Conservation (phyloP, 2,113 vertebrate species). For the Brachypteracias leptosomus region DNA sequence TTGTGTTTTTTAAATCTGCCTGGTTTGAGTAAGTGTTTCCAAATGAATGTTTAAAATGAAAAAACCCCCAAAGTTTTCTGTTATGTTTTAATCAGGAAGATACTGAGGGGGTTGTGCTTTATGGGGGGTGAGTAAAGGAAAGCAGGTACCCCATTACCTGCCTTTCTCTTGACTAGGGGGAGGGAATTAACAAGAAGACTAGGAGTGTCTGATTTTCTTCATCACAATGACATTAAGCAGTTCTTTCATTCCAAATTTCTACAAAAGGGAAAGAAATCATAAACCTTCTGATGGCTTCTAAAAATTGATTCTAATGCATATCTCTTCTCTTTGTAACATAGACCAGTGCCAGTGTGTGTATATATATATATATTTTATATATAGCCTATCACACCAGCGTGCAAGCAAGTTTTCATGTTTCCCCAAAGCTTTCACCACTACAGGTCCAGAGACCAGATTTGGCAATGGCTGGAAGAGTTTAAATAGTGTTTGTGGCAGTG, state of each 20-base stretch:
- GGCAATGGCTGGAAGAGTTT: neutral
- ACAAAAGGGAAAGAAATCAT: neutral
- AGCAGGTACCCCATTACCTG: neutral
- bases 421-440: neutral
- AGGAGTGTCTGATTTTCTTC: neutral
- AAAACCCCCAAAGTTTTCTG: neutral
- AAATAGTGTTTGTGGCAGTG: neutral
- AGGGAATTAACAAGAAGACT: neutral
- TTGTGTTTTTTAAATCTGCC: neutral
- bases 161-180: neutral
- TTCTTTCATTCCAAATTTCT: neutral
- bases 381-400: accelerated
- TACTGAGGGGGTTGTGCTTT: neutral
- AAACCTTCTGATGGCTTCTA: neutral
- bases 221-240: neutral
- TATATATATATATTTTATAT: too few species aligned
- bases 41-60: neutral
- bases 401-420: neutral
- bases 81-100: neutral
- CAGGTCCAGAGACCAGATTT: neutral
- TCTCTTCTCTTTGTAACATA: neutral
- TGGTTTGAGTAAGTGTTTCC: constrained; percentile 27
- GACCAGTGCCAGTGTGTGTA: neutral
- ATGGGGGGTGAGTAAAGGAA: neutral
- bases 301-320: neutral